Evolutionary conservation across 2,888 invertebrate species (phyloP), one percentile per base, ranked within the genome.

Genomic region (Sphecodes monilicornis): DNA sequence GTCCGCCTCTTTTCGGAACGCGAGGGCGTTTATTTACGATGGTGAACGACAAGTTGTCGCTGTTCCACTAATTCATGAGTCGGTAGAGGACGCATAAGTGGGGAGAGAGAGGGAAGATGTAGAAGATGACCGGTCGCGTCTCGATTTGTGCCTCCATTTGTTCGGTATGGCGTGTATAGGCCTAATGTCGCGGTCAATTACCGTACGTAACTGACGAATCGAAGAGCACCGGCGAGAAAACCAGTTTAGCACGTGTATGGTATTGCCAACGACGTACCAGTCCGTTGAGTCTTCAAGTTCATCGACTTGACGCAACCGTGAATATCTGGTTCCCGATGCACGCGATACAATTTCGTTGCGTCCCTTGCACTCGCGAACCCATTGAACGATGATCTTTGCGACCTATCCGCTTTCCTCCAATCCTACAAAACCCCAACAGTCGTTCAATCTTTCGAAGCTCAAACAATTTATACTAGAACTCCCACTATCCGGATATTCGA

Each of bases 161-260:
- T 89, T 84, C 86, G 78, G 16, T 82, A 72, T 81, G 78, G 84
- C 86, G 86, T 84, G 84, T 80, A 80, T 72, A 84, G 82, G 80
- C 79, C 88, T 89, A 87, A 86, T 86, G 89, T 86, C 88, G 81
- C 57, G 79, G 89, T 76, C 87, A 87, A 90, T 90, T 87, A 88
- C 85, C 78, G 74, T 84, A 81, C 82, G 64, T 80, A 86, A 84
- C 86, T 86, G 88, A 89, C 86, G 83, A 89, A 88, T 89, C 90
- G 83, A 87, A 87, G 76, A 81, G 85, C 85, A 80, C 71, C 76
- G 80, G 36, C 78, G 78, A 64, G 85, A 73, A 81, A 88, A 89
- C 88, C 88, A 89, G 88, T 89, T 89, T 80, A 85, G 87, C 89
- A 88, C 87, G 89, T 84, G 87, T 89, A 85, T 83, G 83, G 83